Evolutionary conservation across 2,888 invertebrate species (phyloP).

Genomic region (Caenorhabditis sp.): DNA sequence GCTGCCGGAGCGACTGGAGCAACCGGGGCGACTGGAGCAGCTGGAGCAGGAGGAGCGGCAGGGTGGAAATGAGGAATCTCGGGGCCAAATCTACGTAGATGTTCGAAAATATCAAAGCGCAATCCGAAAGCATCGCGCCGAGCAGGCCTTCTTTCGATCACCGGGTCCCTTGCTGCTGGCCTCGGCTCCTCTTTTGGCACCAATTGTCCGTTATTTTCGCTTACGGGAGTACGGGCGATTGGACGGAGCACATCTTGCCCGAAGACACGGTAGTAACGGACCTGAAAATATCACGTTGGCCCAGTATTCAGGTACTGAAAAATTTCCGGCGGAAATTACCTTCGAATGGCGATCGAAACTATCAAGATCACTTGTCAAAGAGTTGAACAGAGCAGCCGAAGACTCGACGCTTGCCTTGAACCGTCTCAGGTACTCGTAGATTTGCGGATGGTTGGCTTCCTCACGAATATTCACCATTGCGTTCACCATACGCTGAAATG

Average conservation of each 20-base stretch:
- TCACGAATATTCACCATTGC: conserved; percentile 32
- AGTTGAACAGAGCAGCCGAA: conserved; percentile 13
- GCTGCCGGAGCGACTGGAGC: too few species aligned
- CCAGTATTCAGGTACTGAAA: not conserved
- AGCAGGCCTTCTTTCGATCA: too few species aligned
- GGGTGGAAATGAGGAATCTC: too few species aligned
- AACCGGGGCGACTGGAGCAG: too few species aligned
- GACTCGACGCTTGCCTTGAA: not conserved
- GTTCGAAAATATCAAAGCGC: too few species aligned
- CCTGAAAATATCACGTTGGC: conserved; percentile 3
- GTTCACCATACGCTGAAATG: conserved; percentile 38
- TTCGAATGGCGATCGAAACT: conserved; percentile 13
- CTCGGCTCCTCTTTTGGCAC: not conserved
- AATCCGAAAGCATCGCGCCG: too few species aligned
- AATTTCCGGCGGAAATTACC: conserved; percentile 14
- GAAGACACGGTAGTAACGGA: conserved; percentile 35
- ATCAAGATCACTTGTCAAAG: not conserved
- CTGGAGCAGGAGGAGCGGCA: too few species aligned
- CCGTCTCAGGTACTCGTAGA: conserved; percentile 28
- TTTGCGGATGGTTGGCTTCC: conserved; percentile 25
- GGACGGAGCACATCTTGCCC: conserved; percentile 27
- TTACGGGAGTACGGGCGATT: not conserved
- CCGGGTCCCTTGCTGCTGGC: too few species aligned
- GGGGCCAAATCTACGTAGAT: too few species aligned
- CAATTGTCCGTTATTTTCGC: not conserved